Base-by-base conservation (phyloP, 2,888 invertebrate genomes). In the Masnerella sp. region DNA sequence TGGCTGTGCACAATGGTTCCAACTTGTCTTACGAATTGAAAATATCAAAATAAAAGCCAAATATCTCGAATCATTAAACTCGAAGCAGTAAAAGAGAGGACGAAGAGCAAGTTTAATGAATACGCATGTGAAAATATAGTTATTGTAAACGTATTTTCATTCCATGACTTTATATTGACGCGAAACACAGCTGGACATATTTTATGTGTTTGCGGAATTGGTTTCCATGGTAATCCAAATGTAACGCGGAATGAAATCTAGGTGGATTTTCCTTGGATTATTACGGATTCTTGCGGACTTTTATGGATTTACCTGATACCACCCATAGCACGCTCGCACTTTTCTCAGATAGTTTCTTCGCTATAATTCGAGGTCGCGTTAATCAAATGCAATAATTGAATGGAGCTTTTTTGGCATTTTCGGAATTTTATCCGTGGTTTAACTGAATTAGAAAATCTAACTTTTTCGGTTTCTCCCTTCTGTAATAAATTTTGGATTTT, bases 201-300 rank as follows among this genome's bases (percentile, higher is more conserved):
- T 71, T 71, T 71, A 71, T 71, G 71, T 71, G 71, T 71, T 71
- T 71, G 59, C 64, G 59, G 71, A 65, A 71, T 71, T 65, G 71
- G 65, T 45, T 65, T 65, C 65, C 65, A 65, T 52, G 52, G 65
- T 38, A 59, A 65, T 65, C 59, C 65, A 51, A 64, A 71, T 71
- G 51, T 59, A 71, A 59, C 70, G 71, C 71, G 28, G 64, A 58
- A 58, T 34, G 45, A 65, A 65, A 59, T 70, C 70, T 61, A n/a
- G 62, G 14, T 47, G 71, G 71, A 71, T 65, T 71, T 71, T 49
- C 36, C 40, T 17, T 43, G 64, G 64, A 71, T 71, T 71, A 71
- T 71, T 64, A 52, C 49, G 71, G 64, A 71, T 71, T 32, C 64
- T 64, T 70, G 14, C 42, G 64, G 49, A 42, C 58, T 64, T 62